Conservation (phyloP, 2,797 vertebrate genomes). For the Poecilia gillii region DNA sequence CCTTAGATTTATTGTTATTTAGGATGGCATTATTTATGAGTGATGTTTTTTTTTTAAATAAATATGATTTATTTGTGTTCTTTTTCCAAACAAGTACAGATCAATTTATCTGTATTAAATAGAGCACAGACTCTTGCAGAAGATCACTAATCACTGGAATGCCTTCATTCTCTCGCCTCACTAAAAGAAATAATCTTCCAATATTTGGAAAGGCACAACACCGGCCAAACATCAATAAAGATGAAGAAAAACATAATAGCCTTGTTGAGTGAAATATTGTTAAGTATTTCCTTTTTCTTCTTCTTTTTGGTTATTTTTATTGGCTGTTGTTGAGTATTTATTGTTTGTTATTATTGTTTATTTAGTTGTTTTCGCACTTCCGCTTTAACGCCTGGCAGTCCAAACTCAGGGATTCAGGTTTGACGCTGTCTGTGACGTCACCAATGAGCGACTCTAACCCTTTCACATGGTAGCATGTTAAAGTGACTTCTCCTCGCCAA, state of each 20-base stretch:
- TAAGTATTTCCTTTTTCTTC: background rate
- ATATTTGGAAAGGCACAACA: background rate
- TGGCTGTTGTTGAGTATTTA: background rate
- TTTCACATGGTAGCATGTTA: conserved; percentile 50
- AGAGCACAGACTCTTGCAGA: background rate
- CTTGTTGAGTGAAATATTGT: background rate
- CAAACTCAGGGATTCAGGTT: background rate
- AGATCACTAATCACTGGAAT: background rate
- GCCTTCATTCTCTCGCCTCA: background rate
- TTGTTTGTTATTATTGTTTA: too few relatives aligned
- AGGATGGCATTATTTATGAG: background rate
- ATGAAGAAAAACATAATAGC: background rate
- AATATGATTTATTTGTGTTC: background rate
- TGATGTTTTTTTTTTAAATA: background rate
- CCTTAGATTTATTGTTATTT: background rate
- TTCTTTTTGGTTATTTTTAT: too few relatives aligned
- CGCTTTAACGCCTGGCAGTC: background rate
- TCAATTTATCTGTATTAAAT: background rate
- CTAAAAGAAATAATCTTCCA: background rate
- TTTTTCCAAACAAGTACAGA: background rate
- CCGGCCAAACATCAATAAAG: background rate
- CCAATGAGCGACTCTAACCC: conserved; percentile 43
- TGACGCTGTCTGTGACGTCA: conserved; percentile 31
- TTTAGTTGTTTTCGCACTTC: background rate
- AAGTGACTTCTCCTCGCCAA: conserved; percentile 11